Conservation (phyloP, 2,113 vertebrate genomes). For the Aegithalos caudatus region DNA sequence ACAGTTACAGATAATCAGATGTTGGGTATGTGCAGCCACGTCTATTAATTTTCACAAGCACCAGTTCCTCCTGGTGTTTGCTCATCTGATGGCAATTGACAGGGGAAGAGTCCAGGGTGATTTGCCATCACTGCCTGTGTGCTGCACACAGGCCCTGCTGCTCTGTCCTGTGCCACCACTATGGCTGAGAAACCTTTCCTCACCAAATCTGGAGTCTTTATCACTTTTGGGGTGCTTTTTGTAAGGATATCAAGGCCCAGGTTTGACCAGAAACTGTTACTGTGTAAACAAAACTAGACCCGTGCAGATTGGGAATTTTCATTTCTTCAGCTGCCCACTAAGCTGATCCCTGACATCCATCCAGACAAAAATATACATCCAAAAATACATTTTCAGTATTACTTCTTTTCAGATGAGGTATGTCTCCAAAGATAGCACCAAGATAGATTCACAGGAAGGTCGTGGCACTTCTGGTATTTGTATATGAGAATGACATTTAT, state of each 20-base stretch:
- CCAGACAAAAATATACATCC: background rate
- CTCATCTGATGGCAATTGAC: background rate
- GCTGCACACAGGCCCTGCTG: background rate
- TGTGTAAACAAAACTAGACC: background rate
- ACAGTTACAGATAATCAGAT: background rate
- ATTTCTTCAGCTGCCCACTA: background rate
- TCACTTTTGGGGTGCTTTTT: background rate
- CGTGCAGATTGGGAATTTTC: too few relatives aligned
- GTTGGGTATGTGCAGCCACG: background rate
- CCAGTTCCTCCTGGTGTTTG: background rate
- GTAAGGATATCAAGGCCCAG: background rate
- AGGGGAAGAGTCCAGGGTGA: background rate
- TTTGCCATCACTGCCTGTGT: accelerated
- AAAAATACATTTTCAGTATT: background rate
- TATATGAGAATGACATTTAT: background rate
- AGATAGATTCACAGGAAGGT: background rate
- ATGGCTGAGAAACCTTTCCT: background rate
- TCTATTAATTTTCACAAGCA: background rate
- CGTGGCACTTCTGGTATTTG: constrained; percentile 18
- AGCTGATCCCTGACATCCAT: background rate
- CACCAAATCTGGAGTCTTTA: background rate
- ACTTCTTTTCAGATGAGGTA: background rate
- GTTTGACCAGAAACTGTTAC: background rate
- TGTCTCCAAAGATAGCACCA: background rate
- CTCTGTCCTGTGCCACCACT: background rate